Evolutionary conservation across 2,797 vertebrate species (phyloP).

Genomic region (Sternarchorhynchus goeldii): DNA sequence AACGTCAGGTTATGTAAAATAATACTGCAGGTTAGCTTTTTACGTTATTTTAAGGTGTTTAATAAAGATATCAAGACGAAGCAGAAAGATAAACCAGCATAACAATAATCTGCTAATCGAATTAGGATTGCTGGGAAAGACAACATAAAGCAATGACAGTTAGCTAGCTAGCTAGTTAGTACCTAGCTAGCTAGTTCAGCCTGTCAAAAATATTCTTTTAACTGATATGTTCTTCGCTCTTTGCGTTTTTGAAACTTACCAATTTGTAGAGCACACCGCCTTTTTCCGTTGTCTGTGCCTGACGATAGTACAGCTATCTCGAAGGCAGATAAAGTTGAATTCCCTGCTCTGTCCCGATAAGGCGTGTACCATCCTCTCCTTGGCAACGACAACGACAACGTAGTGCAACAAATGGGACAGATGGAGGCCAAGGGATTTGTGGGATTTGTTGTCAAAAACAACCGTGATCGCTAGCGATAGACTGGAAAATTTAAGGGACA

Average conservation of each 20-base stretch:
- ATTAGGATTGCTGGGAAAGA: not conserved
- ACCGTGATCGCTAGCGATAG: not conserved
- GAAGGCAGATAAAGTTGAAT: conserved; percentile 41
- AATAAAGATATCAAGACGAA: not conserved
- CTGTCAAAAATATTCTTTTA: not conserved
- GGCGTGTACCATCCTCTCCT: conserved; percentile 57
- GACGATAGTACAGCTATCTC: conserved; percentile 51
- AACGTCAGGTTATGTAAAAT: not conserved
- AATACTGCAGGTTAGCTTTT: not conserved
- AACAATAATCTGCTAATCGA: not conserved
- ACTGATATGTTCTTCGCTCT: not conserved
- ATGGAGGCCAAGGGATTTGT: conserved; percentile 56
- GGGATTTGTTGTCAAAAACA: conserved; percentile 58
- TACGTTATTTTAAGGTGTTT: not conserved
- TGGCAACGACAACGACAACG: conserved; percentile 65
- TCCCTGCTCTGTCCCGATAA: conserved; percentile 40
- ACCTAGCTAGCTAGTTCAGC: not conserved
- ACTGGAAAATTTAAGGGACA: not conserved
- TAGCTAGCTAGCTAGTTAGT: not conserved
- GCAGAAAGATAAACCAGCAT: not conserved
- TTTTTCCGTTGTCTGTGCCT: conserved; percentile 46
- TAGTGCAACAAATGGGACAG: conserved; percentile 30
- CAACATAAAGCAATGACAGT: not conserved
- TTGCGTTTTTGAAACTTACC: conserved; percentile 65
- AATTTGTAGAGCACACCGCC: conserved; percentile 27